Base-by-base conservation (phyloP, 2,113 vertebrate genomes). In the Syngnathus floridae region DNA sequence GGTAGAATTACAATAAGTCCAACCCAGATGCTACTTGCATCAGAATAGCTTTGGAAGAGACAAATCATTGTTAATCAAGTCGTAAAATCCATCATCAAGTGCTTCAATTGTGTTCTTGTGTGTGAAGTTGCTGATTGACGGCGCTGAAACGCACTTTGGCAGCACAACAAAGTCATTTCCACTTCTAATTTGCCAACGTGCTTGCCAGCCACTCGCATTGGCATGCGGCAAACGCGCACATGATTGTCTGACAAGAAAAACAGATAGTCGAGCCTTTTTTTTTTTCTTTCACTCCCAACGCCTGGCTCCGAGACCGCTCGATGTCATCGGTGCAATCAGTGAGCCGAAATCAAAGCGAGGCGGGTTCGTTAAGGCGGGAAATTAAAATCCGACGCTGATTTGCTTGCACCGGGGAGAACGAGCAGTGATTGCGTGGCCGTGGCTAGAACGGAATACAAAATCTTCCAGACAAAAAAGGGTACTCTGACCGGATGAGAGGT, bases 311-410 rank as follows among this genome's bases (percentile, higher is more conserved):
- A 67, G 14, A 55, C 78, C 71, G 73, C 77, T 84, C 81, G 78
- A 80, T 74, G 66, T 69, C 71, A 86, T 85, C 79, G 74, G 71
- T 78, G 83, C 83, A 81, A 84, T 86, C 86, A 83, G n/a, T n/a
- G 77, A 45, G 60, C 71, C 65, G 73, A 78, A 78, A 83, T 77
- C 67, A 51, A 41, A 70, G 64, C 19, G 64, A 77, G 72, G 79
- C 54, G 72, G 61, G 73, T 78, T 85, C 70, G 75, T 82, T 75
- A 79, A 73, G 49, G 67, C 46, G 19, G 31, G 71, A 40, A 82
- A 83, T 86, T 83, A 82, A 79, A 41, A 79, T 75, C 61, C 60
- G 40, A 51, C 80, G 72, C 82, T 82, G 80, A 87, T 87, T 85
- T 72, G 78, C 69, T 76, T 70, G 80, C 83, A 82, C 81, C 82